Evolutionary conservation across 1,140 invertebrate genomes (phyloP).

Genomic region (Cherax quadricarinatus): DNA sequence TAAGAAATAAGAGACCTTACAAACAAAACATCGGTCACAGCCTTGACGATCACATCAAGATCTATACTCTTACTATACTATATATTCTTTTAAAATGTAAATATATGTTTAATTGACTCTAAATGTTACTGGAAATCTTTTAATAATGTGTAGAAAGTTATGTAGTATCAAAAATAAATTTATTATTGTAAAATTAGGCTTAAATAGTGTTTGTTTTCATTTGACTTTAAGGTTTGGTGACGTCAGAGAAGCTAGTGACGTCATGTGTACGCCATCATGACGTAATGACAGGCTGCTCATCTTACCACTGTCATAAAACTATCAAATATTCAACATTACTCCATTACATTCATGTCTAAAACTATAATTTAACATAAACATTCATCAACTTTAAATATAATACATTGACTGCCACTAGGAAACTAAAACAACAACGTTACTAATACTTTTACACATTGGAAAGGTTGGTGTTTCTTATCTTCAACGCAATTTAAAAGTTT

Average conservation of each 20-base stretch:
- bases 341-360: background rate
- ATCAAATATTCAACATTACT: background rate
- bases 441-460: background rate
- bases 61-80: background rate
- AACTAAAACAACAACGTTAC: background rate
- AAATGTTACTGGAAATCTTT: no score
- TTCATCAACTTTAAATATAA: background rate
- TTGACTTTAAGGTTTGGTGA: conserved; percentile 15
- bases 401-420: background rate
- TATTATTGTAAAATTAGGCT: no score
- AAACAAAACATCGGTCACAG: conserved; percentile 47
- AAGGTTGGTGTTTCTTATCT: conserved; percentile 9
- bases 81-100: no score
- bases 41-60: conserved; percentile 18
- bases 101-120: no score
- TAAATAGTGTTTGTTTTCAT: background rate
- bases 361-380: background rate
- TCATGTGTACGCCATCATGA: conserved; percentile 15
- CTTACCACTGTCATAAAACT: background rate
- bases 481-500: conserved; percentile 28
- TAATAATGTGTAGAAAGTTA: no score
- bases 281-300: background rate
- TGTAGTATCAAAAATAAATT: no score
- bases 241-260: conserved; percentile 24
- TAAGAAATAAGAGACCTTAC: conserved; percentile 41